Conservation (phyloP, 2,797 vertebrate species). For the Semotilus atromaculatus region DNA sequence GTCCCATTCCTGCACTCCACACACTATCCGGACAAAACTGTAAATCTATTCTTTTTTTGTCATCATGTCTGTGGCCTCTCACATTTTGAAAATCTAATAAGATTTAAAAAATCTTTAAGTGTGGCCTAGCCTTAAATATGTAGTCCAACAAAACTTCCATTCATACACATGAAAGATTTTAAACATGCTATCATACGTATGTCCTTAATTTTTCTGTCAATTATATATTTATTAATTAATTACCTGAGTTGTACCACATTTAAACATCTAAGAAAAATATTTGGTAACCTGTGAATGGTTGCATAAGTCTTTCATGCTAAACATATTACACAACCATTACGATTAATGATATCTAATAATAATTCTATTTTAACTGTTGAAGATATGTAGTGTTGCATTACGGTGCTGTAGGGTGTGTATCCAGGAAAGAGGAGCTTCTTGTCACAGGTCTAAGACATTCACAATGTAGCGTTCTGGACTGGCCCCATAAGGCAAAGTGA, state of each 20-base stretch:
- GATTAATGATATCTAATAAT: neutral
- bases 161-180: neutral
- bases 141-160: neutral
- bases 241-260: neutral
- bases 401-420: neutral
- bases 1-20: too few species aligned
- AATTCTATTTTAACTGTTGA: neutral
- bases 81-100: neutral
- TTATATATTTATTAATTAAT: neutral
- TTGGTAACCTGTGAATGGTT: neutral
- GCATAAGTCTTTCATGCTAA: neutral
- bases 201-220: neutral
- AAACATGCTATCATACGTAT: neutral
- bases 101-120: neutral
- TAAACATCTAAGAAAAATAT: neutral
- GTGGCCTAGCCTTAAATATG: neutral
- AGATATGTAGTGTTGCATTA: neutral
- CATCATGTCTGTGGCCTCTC: neutral
- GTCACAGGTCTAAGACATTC: conserved; percentile 65
- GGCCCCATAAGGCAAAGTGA: conserved; percentile 76
- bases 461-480: conserved; percentile 60
- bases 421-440: conserved; percentile 54
- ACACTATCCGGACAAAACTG: too few species aligned
- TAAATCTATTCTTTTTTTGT: neutral
- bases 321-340: neutral